phyloP scores from a whole-genome alignment of 1,140 invertebrate species.

The Drosophila nasuta region DNA sequence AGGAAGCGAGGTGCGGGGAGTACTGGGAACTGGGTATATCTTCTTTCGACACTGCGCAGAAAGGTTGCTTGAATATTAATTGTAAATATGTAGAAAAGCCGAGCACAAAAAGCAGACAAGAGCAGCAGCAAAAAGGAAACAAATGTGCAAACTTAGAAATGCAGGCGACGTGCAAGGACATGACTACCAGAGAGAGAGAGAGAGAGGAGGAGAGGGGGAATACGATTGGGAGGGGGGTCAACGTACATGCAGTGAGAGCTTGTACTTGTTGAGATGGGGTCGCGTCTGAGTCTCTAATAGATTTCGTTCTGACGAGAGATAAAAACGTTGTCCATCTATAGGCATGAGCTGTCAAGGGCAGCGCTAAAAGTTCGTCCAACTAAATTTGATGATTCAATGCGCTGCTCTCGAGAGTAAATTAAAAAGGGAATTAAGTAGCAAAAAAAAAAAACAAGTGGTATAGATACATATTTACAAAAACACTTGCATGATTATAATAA shows the following conservation, averaged over 20 bases:
- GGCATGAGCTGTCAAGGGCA: slow-evolving; percentile 57
- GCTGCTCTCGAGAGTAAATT: slow-evolving; percentile 7
- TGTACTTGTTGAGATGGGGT: neutral
- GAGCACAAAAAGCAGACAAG: slow-evolving; percentile 20
- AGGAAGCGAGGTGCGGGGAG: no score
- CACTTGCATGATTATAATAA: no score
- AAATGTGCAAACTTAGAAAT: slow-evolving; percentile 82
- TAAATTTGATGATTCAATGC: slow-evolving; percentile 19
- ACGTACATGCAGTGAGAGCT: slow-evolving; percentile 39
- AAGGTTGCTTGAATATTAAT: slow-evolving; percentile 83
- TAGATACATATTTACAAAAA: no score
- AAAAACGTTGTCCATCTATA: slow-evolving; percentile 46
- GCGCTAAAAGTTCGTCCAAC: neutral
- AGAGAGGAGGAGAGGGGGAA: neutral
- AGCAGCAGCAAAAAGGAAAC: slow-evolving; percentile 53
- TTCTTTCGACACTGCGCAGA: slow-evolving; percentile 49
- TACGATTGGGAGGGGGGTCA: neutral
- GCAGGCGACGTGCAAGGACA: slow-evolving; percentile 75
- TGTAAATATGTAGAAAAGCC: slow-evolving; percentile 68
- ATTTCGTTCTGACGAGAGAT: slow-evolving; percentile 61
- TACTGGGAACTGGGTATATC: neutral
- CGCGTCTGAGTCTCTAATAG: slow-evolving; percentile 65
- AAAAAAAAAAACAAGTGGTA: neutral
- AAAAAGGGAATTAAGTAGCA: neutral
- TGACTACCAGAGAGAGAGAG: neutral